Evolutionary conservation across 2,888 invertebrate genomes (phyloP), one percentile per base, ranked within the genome.

Genomic region (Rhyacophila evoluta): DNA sequence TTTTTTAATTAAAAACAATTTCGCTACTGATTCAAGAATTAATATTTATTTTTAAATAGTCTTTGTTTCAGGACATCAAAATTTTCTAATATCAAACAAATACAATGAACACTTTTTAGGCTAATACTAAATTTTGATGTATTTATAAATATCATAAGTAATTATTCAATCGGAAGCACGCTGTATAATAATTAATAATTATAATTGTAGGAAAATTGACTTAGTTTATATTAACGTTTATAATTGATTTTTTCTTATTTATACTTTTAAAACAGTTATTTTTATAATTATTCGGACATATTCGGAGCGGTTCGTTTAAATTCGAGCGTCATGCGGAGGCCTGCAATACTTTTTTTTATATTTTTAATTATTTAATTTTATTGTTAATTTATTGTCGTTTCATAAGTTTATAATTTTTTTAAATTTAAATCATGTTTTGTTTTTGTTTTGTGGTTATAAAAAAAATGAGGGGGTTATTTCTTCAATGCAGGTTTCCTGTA

Each of bases 381-480:
- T 33, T 36, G 2, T 69, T n/a, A 12, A 69, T 74, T 80, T 80
- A 80, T 80, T 80, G 80, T 80, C 80, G 80, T 68, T 72, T 80
- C 80, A 80, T 80, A 80, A 80, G 80, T 80, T 75, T 12, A 41
- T 39, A 12, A 75, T 19, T 55, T 55, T 69, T 55, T 36, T 71
- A 37, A 25, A 19, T 71, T 71, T 33, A 36, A 29, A 19, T 39
- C 12, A 15, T 55, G 10, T 8, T 1, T 37, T 36, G 25, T 71
- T 37, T 3, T 36, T 36, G 36, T 37, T 71, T 71, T 71, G n/a
- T 28, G 28, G 29, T 33, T 55, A 19, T 55, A 55, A 25, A 55
- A 55, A 55, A n/a, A n/a, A n/a, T n/a, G n/a, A 19, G 12, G 11
- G 12, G 12, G 4, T 41, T 1, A 1, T 55, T 55, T 55, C 55